Conservation (phyloP, 1,140 invertebrate genomes). For the Physella acuta region DNA sequence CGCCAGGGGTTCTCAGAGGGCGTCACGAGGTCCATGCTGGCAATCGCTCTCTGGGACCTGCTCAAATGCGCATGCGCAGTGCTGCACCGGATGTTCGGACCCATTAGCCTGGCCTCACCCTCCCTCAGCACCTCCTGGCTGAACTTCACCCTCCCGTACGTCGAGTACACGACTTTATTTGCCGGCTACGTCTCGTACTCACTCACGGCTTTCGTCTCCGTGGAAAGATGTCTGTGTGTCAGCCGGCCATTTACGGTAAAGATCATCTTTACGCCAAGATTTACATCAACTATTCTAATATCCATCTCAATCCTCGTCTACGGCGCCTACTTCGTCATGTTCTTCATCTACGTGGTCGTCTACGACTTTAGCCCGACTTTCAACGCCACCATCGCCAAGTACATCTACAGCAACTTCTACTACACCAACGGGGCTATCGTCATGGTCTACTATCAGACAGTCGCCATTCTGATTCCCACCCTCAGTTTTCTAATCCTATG, state of each 20-base stretch:
- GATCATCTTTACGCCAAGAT: constrained; percentile 1
- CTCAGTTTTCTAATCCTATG: background rate
- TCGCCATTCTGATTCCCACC: background rate
- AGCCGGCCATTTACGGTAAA: background rate
- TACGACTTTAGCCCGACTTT: background rate
- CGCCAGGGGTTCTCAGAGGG: constrained; percentile 9
- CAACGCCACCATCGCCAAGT: constrained; percentile 12
- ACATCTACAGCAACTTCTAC: constrained; percentile 15
- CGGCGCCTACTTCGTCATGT: background rate
- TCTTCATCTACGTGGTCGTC: constrained; percentile 9
- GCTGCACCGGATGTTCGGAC: constrained; percentile 3
- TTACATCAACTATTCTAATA: background rate
- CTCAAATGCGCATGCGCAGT: constrained; percentile 4
- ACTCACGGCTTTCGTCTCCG: background rate
- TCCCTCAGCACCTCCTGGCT: background rate
- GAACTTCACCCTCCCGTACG: background rate
- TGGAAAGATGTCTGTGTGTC: constrained; percentile 15
- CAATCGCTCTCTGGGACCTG: constrained; percentile 7
- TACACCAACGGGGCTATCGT: background rate
- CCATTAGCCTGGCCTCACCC: background rate
- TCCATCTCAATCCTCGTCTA: background rate
- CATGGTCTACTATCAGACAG: background rate
- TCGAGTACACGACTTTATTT: constrained; percentile 11
- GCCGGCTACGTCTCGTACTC: constrained; percentile 5
- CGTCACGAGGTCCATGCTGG: background rate